Conservation (phyloP, 2,888 invertebrate genomes). For the Drosophila dives region DNA sequence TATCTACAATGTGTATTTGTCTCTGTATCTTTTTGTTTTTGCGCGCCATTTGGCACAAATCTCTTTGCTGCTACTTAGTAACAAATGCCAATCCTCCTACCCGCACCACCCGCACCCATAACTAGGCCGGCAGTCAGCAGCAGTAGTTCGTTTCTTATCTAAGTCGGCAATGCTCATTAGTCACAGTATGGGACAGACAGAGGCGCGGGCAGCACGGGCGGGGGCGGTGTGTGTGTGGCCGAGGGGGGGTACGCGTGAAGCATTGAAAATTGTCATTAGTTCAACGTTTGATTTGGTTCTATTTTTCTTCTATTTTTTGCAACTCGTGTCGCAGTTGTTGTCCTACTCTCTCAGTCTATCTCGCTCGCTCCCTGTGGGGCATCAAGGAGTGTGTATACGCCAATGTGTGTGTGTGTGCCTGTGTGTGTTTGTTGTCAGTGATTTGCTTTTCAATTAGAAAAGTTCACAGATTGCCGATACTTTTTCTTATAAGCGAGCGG, state of each 20-base stretch:
- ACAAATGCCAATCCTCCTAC: slow-evolving; percentile 32
- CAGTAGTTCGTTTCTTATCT: slow-evolving; percentile 65
- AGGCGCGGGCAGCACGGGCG: neutral
- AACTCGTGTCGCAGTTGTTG: slow-evolving; percentile 33
- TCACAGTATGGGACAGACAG: slow-evolving; percentile 54
- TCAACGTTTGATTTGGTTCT: slow-evolving; percentile 63
- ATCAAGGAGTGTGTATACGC: neutral
- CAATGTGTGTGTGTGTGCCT: slow-evolving; percentile 33
- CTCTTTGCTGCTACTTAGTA: slow-evolving; percentile 56
- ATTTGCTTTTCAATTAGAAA: slow-evolving; percentile 74
- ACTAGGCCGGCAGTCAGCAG: neutral
- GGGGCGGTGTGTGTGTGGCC: slow-evolving; percentile 29
- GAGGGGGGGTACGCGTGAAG: slow-evolving; percentile 58
- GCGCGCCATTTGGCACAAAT: slow-evolving; percentile 51
- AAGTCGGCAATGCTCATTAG: slow-evolving; percentile 74
- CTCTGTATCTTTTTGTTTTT: slow-evolving; percentile 25
- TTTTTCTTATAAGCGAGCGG: slow-evolving; percentile 42
- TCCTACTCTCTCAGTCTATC: neutral
- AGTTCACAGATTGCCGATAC: slow-evolving; percentile 64
- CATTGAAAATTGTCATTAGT: slow-evolving; percentile 80
- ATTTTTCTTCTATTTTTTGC: slow-evolving; percentile 2
- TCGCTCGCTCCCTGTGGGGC: slow-evolving; percentile 2
- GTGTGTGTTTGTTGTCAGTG: slow-evolving; percentile 40
- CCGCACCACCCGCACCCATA: slow-evolving; percentile 3
- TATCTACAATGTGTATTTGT: slow-evolving; percentile 22